phyloP scores from a whole-genome alignment of 2,888 invertebrate species.

The Brenthis daphne region DNA sequence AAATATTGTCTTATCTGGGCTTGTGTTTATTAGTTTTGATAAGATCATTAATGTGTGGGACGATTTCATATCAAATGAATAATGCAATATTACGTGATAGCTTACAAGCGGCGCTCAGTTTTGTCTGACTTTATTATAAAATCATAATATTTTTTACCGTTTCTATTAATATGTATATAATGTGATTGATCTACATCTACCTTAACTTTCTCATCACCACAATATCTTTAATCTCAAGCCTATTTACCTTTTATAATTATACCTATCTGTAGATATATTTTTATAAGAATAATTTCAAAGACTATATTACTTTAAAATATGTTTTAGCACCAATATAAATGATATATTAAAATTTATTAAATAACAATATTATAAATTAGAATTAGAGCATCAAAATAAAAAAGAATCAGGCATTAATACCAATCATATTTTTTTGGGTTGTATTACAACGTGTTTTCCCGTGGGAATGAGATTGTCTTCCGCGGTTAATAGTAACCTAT shows the following conservation, averaged over 20 bases:
- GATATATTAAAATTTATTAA: too few species aligned
- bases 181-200: constrained; percentile 14
- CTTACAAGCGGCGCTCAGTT: not conserved
- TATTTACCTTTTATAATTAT: not conserved
- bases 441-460: too few species aligned
- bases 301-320: too few species aligned
- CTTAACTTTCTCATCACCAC: constrained; percentile 5
- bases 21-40: constrained; percentile 23
- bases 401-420: too few species aligned
- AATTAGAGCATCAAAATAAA: too few species aligned
- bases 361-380: too few species aligned
- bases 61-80: constrained; percentile 9
- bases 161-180: constrained; percentile 16
- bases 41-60: constrained; percentile 17
- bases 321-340: too few species aligned
- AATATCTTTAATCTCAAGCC: not conserved
- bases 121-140: not conserved
- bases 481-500: too few species aligned
- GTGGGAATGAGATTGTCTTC: too few species aligned
- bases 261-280: too few species aligned
- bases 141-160: constrained; percentile 15
- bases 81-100: constrained; percentile 1
- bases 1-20: constrained; percentile 16
- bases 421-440: too few species aligned
- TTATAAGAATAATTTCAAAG: too few species aligned